phyloP scores from a whole-genome alignment of 2,888 invertebrate genomes.

The Philonicus albiceps region DNA sequence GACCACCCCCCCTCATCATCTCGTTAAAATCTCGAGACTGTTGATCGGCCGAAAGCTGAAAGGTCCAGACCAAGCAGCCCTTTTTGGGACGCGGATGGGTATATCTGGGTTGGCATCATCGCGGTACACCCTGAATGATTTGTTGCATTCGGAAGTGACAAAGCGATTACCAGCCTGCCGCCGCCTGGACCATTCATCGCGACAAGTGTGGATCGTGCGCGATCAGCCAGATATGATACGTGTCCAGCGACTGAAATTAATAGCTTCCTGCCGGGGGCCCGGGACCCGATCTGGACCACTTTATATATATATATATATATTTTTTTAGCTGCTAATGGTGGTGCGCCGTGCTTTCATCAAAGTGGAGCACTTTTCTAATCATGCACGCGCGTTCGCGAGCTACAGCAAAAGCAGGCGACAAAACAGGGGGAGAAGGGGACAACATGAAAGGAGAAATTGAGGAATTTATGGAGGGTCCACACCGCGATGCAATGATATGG shows the following conservation, averaged over 20 bases:
- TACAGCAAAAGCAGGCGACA: neutral
- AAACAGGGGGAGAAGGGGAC: neutral
- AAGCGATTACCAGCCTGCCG: slow-evolving; percentile 32
- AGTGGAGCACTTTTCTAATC: slow-evolving; percentile 3
- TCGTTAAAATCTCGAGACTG: neutral
- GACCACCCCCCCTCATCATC: slow-evolving; percentile 8
- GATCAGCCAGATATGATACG: slow-evolving; percentile 19
- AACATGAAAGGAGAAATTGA: slow-evolving; percentile 32
- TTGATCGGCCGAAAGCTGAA: neutral
- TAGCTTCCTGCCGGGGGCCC: slow-evolving; percentile 14
- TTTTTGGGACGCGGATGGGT: neutral
- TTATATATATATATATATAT: too few species aligned
- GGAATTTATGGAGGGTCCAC: slow-evolving; percentile 36
- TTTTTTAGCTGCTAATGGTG: neutral
- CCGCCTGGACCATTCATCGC: neutral
- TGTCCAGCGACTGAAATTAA: slow-evolving; percentile 33
- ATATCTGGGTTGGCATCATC: neutral
- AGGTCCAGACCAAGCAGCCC: neutral
- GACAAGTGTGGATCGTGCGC: neutral
- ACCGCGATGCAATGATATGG: neutral
- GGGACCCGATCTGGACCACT: neutral
- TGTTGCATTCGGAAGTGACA: slow-evolving; percentile 45
- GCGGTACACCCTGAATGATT: slow-evolving; percentile 36
- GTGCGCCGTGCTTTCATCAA: neutral
- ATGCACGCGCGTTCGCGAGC: neutral